Base-by-base conservation (phyloP, 2,797 vertebrate species). In the Scomberomorus guttatus region DNA sequence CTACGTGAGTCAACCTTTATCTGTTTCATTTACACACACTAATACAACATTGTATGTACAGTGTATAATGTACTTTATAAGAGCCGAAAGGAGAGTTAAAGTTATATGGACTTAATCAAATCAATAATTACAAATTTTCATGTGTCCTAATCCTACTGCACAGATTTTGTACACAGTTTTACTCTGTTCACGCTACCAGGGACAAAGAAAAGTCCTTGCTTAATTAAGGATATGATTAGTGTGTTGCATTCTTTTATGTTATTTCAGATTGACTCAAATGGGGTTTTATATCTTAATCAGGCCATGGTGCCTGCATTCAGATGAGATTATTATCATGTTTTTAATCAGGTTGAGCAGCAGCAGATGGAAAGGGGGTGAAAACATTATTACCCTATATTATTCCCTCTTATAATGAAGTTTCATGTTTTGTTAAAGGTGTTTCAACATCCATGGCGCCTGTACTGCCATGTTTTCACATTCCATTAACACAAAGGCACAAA, bases 1-100 rank as follows among this genome's bases (percentile, higher is more conserved):
- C 71, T 93, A 95, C 87, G 93, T 94, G 93, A 94, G 94, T 95
- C 85, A 92, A 85, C 75, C 24, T 80, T 58, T 86, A 57, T 82
- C 18, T 75, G 34, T 80, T 60, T 64, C 62, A 68, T 58, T n/a
- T 27, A 65, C 10, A 73, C 80, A 75, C 39, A 32, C 13, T 56
- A 25, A 52, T 4, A 44, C 77, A 59, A 20, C 15, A 42, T 44
- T 56, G 8, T 1, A 75, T 65, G 39, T 58, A 74, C 34, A 2
- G 6, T 65, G 20, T 58, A 74, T 44, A 2, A 9, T 65, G 20
- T 11, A 37, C 20, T 18, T 8, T 0, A 3, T 4, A 7, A 15
- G 25, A 14, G 2, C 15, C 10, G 54, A 11, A 48, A 9, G 10
- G 11, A 25, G 7, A 44, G 4, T 29, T 22, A 44, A 67, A 37